A percentile compares a stretch with the other conserved stretches of the same genome.
phyloP scores from a whole-genome alignment of 2,797 vertebrate species.

The Oophaga sylvatica region DNA sequence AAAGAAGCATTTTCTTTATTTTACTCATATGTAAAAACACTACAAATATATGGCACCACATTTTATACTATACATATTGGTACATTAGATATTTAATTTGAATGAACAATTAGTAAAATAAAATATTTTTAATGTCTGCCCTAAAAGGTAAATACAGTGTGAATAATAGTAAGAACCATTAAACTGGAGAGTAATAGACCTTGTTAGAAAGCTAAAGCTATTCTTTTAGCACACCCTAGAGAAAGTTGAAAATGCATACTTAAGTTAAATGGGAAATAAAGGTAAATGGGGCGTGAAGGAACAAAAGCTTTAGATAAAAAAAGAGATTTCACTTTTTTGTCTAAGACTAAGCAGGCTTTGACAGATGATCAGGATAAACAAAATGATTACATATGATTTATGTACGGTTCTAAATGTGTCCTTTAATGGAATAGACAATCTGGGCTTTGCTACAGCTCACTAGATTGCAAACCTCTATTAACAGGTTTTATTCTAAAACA shows the following conservation, averaged over 20 bases:
- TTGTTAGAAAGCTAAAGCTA: conserved; percentile 33
- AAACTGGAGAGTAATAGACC: conserved; percentile 42
- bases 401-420: not conserved
- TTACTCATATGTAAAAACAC: not conserved
- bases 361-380: not conserved
- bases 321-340: conserved; percentile 24
- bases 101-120: conserved; percentile 17
- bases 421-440: not conserved
- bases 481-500: not conserved
- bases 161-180: conserved; percentile 36
- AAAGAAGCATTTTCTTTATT: not conserved
- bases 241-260: conserved; percentile 43
- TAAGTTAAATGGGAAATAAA: conserved; percentile 53
- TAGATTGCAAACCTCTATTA: not conserved
- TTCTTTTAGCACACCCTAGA: conserved; percentile 44
- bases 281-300: conserved; percentile 54
- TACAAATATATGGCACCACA: not conserved
- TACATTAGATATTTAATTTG: conserved; percentile 30
- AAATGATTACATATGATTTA: not conserved
- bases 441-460: not conserved
- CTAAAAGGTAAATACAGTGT: conserved; percentile 50
- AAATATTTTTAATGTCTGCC: conserved; percentile 5
- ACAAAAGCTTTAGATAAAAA: conserved; percentile 29
- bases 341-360: not conserved
- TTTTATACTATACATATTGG: conserved; percentile 19